phyloP scores from a whole-genome alignment of 2,888 invertebrate genomes.

The Sinhomidia bicolor region DNA sequence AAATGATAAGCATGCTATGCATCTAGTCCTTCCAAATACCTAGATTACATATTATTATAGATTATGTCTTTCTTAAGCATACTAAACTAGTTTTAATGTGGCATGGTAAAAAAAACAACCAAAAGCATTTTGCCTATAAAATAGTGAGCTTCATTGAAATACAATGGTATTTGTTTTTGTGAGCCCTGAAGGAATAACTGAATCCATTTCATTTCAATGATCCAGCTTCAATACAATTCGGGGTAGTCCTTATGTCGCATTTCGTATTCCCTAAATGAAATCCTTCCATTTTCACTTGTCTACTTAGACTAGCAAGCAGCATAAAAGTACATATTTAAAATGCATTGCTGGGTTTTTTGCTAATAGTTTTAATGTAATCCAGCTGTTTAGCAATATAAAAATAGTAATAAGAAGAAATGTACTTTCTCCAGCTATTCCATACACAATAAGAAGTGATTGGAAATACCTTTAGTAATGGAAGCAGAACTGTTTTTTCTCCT shows the following conservation, averaged over 20 bases:
- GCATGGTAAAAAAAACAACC: too few relatives aligned
- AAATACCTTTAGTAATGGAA: neutral
- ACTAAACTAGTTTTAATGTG: too few relatives aligned
- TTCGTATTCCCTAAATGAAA: neutral
- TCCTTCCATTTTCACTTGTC: neutral
- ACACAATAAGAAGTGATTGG: neutral
- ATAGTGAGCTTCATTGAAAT: too few relatives aligned
- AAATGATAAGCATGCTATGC: slow-evolving; percentile 25
- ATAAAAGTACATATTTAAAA: too few relatives aligned
- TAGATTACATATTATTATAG: neutral
- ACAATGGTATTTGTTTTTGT: neutral
- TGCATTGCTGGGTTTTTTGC: too few relatives aligned
- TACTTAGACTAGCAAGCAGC: too few relatives aligned
- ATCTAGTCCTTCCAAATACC: neutral
- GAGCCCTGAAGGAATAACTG: neutral
- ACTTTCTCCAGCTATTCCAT: neutral
- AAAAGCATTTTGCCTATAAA: too few relatives aligned
- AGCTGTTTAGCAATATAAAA: too few relatives aligned
- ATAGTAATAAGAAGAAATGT: neutral
- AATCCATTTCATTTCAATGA: neutral
- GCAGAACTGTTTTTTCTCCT: too few relatives aligned
- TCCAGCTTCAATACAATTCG: neutral
- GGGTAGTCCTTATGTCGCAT: neutral
- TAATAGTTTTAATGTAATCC: too few relatives aligned
- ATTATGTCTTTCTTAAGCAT: too few relatives aligned